A percentile compares a stretch with the other conserved stretches of the same genome.
phyloP scores from a whole-genome alignment of 2,888 invertebrate genomes.

The Halictus ligatus region DNA sequence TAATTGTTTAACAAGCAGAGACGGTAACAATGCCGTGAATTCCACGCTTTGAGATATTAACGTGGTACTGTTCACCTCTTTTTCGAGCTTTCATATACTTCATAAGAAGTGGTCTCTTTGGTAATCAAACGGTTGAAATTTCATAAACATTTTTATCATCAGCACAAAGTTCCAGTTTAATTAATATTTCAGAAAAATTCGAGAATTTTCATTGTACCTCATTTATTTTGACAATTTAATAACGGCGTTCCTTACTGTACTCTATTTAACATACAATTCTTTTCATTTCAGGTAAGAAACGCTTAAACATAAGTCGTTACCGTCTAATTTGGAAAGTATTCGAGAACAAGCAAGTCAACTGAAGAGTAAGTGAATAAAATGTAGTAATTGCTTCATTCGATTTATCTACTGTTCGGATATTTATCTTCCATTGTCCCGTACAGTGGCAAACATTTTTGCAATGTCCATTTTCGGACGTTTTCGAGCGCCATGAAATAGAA shows the following conservation, averaged over 20 bases:
- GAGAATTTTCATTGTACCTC: neutral
- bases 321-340: neutral
- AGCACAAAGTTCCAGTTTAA: neutral
- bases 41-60: neutral
- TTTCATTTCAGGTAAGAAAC: conserved; percentile 24
- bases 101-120: neutral
- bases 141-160: neutral
- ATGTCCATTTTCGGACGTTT: neutral
- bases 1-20: neutral
- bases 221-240: neutral
- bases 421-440: neutral
- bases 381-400: neutral
- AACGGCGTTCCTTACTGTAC: neutral
- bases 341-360: neutral
- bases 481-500: neutral
- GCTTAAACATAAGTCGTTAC: neutral
- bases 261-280: neutral
- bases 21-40: neutral
- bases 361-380: neutral
- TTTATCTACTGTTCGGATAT: neutral
- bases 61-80: neutral
- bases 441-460: neutral
- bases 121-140: neutral
- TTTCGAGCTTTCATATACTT: neutral
- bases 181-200: neutral